Base-by-base conservation (phyloP, 2,797 vertebrate species). In the Typhlichthys eigenmanni region DNA sequence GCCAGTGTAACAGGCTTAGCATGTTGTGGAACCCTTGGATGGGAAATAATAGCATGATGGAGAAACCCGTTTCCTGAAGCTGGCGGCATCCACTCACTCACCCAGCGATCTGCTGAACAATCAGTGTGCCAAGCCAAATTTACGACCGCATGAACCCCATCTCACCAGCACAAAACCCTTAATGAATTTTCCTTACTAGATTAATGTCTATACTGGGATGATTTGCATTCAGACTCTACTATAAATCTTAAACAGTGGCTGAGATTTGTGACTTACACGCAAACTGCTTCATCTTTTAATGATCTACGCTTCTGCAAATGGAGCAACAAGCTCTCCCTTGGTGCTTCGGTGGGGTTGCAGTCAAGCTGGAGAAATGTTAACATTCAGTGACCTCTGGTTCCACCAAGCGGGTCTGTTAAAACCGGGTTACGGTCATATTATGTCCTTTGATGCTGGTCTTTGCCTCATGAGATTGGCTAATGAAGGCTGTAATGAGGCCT, bases 81-180 rank as follows among this genome's bases (percentile, higher is more conserved):
- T 78, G 72, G 48, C 58, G 64, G 72, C 51, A 43, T 83, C 77
- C 72, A 62, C 84, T 85, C 83, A 72, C 88, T 90, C 80, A 83
- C 72, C 60, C 56, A 1, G 47, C 69, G 76, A 88, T 87, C 77
- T 89, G 88, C 87, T 90, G 89, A 90, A 90, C 88, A 88, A 90
- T 90, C 90, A 88, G 69, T 75, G 84, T 82, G 88, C 80, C 86
- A 77, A 71, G 76, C 54, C 13, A 75, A 82, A 90, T 91, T 89
- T 89, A 90, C 9, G 84, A 90, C 77, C 79, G 10, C 80, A 68
- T 50, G 64, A 74, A 68, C 69, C 75, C 73, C 70, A 59, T 70
- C 84, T 78, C 76, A 75, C 69, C 60, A 62, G 75, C 68, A 24
- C 51, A 80, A 78, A 82, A 64, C 76, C 58, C 78, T 79, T 88